Evolutionary conservation across 2,888 invertebrate species (phyloP).

Genomic region (Xylocampa areola): DNA sequence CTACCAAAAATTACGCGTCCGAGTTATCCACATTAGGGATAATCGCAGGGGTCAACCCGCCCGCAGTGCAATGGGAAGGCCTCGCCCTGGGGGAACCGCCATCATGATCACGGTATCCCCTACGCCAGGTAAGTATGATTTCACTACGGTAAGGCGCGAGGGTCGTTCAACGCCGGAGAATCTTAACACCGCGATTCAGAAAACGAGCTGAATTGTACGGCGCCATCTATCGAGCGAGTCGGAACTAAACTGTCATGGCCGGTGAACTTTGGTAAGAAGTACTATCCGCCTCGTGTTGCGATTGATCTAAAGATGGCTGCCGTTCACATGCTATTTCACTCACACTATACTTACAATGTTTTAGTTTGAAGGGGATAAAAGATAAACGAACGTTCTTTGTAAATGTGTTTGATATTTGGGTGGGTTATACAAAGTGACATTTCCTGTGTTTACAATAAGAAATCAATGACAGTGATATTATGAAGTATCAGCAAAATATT

Average conservation of each 20-base stretch:
- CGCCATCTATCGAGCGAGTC: slow-evolving; percentile 29
- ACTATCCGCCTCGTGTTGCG: no score
- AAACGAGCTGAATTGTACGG: slow-evolving; percentile 17
- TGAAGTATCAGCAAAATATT: no score
- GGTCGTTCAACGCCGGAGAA: slow-evolving; percentile 29
- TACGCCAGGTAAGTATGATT: slow-evolving; percentile 49
- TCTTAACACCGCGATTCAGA: slow-evolving; percentile 40
- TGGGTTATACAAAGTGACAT: slow-evolving; percentile 8
- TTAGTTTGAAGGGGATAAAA: slow-evolving; percentile 11
- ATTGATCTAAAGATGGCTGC: background rate
- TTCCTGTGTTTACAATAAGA: slow-evolving; percentile 4
- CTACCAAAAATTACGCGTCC: slow-evolving; percentile 48
- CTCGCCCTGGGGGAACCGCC: slow-evolving; percentile 52
- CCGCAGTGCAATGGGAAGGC: slow-evolving; percentile 45
- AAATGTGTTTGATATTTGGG: background rate
- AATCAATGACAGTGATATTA: no score
- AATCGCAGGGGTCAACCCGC: slow-evolving; percentile 42
- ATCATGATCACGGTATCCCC: slow-evolving; percentile 44
- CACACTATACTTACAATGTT: background rate
- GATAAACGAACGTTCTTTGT: background rate
- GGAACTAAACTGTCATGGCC: slow-evolving; percentile 10
- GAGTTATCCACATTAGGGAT: slow-evolving; percentile 48
- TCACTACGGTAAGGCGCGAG: background rate
- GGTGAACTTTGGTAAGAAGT: no score
- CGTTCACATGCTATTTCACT: slow-evolving; percentile 4